Base-by-base conservation (phyloP, 2,797 vertebrate species). In the Gymnothorax javanicus region DNA sequence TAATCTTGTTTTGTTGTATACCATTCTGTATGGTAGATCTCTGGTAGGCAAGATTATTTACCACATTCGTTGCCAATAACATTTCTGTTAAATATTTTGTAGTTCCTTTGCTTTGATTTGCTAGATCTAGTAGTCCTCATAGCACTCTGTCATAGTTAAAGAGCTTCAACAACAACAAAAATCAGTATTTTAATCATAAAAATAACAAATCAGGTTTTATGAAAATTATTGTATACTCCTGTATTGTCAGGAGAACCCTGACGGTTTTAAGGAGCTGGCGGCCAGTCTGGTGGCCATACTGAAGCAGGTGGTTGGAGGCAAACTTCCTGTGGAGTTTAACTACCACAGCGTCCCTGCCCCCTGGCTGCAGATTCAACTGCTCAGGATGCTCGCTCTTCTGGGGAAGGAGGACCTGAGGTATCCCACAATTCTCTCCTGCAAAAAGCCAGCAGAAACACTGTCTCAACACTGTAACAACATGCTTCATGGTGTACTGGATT, bases 311-410 rank as follows among this genome's bases (percentile, higher is more conserved):
- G 97, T 99, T 84, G 97, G 97, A 90, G 99, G 99, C 86, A 99
- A 99, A 73, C 97, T 99, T 25, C 98, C 97, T 0, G 89, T 97
- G 88, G 99, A 99, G 89, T 99, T 99, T 92, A 99, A 97, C 91
- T 99, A 99, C 91, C 98, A 99, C 93, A 98, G 96, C 4, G 97
- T 99, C 23, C 99, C 99, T 27, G 98, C 98, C 64, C 99, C 99
- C 0, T 99, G 99, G 98, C 92, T 99, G 87, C 99, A 99, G 91
- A 99, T 99, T 82, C 98, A 99, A 91, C 97, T 99, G 88, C 93
- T 99, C 87, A 95, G 97, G 93, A 99, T 99, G 90, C 91, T 99
- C 62, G 94, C 97, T 43, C 93, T 98, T 25, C 95, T 99, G 62
- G 99, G 99, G 88, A 99, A 98, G 93, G 97, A 97, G 67, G 97